Evolutionary conservation across 2,113 vertebrate species (phyloP), one percentile per base, ranked within the genome.

Genomic region (Redunca redunca): DNA sequence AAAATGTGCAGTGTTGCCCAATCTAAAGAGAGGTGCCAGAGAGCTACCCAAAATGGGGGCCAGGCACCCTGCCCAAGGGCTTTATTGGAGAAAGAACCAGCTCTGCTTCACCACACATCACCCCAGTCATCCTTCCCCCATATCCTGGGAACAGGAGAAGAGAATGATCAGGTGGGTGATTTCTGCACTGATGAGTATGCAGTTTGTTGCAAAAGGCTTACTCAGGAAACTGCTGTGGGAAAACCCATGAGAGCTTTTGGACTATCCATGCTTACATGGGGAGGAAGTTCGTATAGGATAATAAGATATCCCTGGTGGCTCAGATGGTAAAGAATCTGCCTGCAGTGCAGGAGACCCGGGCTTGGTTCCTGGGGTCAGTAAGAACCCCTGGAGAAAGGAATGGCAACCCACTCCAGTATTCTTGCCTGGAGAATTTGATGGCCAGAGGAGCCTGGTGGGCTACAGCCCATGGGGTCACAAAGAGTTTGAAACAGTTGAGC

Each of bases 201-300:
- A 8, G 15, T 48, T 36, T 77, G 0, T 43, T 30, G 7, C 28
- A 13, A 74, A 64, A 83, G 23, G 2, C 16, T 46, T 83, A 78
- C 0, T 23, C 6, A 30, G n/a, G 1, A 50, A 55, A 43, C 21
- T 57, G 15, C 78, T 89, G 7, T 9, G 0, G 26, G 28, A 17
- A 60, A 2, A 4, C 33, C 13, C 2, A 0, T 1, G 5, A 64
- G 16, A 36, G 50, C 7, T 55, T 57, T n/a, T 78, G 19, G 30
- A 46, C 17, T 43, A 19, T 14, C 4, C 0, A 11, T 25, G 15
- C 0, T 6, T 16, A 2, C 11, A 0, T 9, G 43, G 84, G 15
- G 11, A 12, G 12, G 17, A 2, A 26, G 4, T 25, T 2, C 7
- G 11, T 40, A 25, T 30, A 7, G 21, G 30, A 30, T 58, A 8